Conservation (phyloP, 2,888 invertebrate species). For the Halocaridina rubra region DNA sequence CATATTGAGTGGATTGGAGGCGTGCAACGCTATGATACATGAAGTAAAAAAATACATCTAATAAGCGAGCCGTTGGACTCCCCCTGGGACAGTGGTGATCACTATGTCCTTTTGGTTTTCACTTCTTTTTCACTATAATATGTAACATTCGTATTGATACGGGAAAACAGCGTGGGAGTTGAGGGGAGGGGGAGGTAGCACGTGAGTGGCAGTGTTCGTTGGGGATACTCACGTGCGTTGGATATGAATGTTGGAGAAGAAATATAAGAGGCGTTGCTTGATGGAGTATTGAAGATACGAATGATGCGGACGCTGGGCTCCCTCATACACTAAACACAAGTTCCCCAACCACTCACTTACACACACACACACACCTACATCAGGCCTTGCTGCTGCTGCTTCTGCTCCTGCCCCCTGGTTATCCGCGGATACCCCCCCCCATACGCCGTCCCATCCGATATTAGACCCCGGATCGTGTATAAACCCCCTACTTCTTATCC, state of each 20-base stretch:
- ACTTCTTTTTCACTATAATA: slow-evolving; percentile 60
- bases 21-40: neutral
- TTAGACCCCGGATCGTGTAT: neutral
- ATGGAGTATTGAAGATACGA: neutral
- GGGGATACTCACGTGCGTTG: slow-evolving; percentile 29
- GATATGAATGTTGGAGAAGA: slow-evolving; percentile 4
- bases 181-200: slow-evolving; percentile 24
- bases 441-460: neutral
- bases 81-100: slow-evolving; percentile 40
- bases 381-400: neutral
- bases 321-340: neutral
- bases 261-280: too few relatives aligned
- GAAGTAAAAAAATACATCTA: slow-evolving; percentile 20
- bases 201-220: slow-evolving; percentile 30
- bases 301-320: neutral
- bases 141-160: slow-evolving; percentile 61
- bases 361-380: slow-evolving; percentile 33
- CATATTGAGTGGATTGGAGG: too few relatives aligned
- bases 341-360: neutral
- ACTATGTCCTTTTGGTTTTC: slow-evolving; percentile 59
- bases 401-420: neutral
- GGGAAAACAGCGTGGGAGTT: slow-evolving; percentile 43
- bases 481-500: neutral
- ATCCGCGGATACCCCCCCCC: neutral
- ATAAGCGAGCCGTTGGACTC: slow-evolving; percentile 3